Base-by-base conservation (phyloP, 2,113 vertebrate species). In the Eurypyga helias region DNA sequence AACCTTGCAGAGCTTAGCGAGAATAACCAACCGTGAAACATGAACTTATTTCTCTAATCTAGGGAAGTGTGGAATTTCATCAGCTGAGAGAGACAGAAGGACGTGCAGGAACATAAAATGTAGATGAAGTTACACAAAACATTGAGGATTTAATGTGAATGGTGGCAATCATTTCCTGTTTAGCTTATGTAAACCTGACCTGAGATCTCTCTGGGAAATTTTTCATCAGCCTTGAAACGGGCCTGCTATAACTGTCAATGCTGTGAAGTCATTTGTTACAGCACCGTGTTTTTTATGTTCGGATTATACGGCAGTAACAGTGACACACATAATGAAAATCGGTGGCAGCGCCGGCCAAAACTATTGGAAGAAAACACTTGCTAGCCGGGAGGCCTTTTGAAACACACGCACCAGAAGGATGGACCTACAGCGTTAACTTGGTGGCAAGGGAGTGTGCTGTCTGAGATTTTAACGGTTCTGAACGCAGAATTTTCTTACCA, bases 301-400 rank as follows among this genome's bases (percentile, higher is more conserved):
- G 66, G 98, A 98, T 98, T 98, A 98, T 98, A 97, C 94, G 96
- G 97, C 95, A 96, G 95, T 97, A 98, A 97, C 96, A 98, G 98
- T 96, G 96, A 97, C 94, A 98, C 93, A 97, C 96, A 97, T 95
- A 98, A 98, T 97, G 95, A 96, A 98, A 98, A 96, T 94, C 9
- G 3, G 91, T 89, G 94, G 51, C 72, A 97, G 91, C 96, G 76
- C 94, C 89, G 91, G 94, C 62, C 96, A 93, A 98, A 98, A 97
- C 95, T 91, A 96, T 83, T 85, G 81, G n/a, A 96, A 79, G 86
- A 91, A 90, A 88, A 88, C 79, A 65, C 70, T 71, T 72, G 85
- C 58, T 91, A 96, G 87, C 75, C 41, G 36, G 82, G 86, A 97
- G 77, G 75, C 54, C 57, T 92, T 97, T 79, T 76, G 76, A 66